phyloP scores from a whole-genome alignment of 2,113 vertebrate genomes.

The Mobula hypostoma region DNA sequence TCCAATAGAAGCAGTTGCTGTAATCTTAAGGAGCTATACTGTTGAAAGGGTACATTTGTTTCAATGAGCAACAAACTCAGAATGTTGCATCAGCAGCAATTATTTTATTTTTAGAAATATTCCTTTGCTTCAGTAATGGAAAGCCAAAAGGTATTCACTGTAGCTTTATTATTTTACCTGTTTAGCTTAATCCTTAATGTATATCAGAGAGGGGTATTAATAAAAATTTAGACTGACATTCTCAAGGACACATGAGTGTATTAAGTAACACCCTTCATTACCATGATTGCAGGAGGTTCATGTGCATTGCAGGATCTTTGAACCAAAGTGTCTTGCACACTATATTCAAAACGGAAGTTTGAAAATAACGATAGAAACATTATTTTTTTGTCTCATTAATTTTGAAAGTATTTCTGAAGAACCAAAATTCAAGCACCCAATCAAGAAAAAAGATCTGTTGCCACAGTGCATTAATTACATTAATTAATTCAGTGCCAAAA shows the following conservation, averaged over 20 bases:
- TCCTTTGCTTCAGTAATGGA: not conserved
- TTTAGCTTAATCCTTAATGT: not conserved
- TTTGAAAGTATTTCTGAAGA: not conserved
- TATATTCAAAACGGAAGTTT: not conserved
- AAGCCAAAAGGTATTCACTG: not conserved
- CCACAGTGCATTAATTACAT: too few relatives aligned
- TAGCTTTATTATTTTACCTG: not conserved
- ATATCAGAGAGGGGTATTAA: not conserved
- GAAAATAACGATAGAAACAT: not conserved
- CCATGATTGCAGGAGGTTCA: not conserved
- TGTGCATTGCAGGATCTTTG: not conserved
- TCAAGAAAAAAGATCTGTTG: too few relatives aligned
- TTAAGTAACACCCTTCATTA: not conserved
- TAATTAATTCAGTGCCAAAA: not conserved
- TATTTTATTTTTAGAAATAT: not conserved
- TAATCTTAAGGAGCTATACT: not conserved
- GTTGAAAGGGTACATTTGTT: constrained; percentile 10
- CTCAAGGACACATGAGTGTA: not conserved
- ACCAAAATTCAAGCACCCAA: not conserved
- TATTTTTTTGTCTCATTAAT: not conserved
- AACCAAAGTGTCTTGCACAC: not conserved
- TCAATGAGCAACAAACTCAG: not conserved
- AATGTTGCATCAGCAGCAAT: not conserved
- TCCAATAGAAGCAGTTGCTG: not conserved
- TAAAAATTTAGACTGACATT: not conserved